Conservation (phyloP, 2,888 invertebrate genomes). For the Morpho deidamia region DNA sequence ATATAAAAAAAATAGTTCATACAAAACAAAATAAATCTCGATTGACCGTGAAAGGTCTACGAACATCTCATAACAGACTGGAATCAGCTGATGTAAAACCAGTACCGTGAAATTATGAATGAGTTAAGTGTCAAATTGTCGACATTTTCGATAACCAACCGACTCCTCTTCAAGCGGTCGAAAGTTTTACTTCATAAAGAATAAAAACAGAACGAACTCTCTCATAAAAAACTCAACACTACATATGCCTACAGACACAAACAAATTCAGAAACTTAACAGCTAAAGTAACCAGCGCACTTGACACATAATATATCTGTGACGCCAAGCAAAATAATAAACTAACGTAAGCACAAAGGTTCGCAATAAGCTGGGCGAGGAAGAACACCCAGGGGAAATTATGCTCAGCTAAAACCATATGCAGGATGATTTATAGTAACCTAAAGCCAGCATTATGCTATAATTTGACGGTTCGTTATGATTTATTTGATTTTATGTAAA, state of each 20-base stretch:
- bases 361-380: constrained; percentile 18
- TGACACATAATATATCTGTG: constrained; percentile 9
- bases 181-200: neutral
- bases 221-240: neutral
- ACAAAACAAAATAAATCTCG: too few relatives aligned
- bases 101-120: too few relatives aligned
- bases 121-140: too few relatives aligned
- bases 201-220: neutral
- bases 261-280: constrained; percentile 1
- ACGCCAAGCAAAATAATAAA: constrained; percentile 10
- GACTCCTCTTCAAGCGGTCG: too few relatives aligned
- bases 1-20: too few relatives aligned
- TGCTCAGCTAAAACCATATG: constrained; percentile 34
- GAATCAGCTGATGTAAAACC: too few relatives aligned
- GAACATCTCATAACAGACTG: too few relatives aligned
- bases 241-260: constrained; percentile 1
- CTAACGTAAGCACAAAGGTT: constrained; percentile 13
- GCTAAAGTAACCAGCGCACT: constrained; percentile 6
- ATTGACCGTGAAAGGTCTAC: too few relatives aligned
- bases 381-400: constrained; percentile 41
- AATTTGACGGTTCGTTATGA: constrained; percentile 20
- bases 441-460: constrained; percentile 24
- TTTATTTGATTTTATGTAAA: constrained; percentile 5
- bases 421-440: constrained; percentile 37
- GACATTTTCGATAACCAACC: too few relatives aligned